Evolutionary conservation across 2,888 invertebrate species (phyloP).

Genomic region (Mechanitis mazaeus): DNA sequence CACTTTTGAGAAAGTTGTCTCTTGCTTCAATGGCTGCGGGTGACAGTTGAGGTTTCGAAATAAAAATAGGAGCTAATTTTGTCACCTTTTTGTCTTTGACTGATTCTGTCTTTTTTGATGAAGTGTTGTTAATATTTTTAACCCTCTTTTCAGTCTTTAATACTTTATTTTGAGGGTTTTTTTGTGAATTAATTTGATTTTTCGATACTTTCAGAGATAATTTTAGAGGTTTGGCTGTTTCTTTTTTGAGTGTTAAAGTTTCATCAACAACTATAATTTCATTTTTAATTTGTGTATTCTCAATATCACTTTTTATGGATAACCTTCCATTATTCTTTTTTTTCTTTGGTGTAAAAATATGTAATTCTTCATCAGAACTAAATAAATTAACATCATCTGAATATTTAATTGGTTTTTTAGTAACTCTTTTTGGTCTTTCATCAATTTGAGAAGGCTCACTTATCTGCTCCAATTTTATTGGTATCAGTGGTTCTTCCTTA

Average conservation of each 20-base stretch:
- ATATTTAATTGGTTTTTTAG: slow-evolving; percentile 62
- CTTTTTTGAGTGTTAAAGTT: background rate
- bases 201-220: slow-evolving; percentile 8
- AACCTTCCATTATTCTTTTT: slow-evolving; percentile 36
- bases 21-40: slow-evolving; percentile 78
- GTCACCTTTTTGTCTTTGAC: slow-evolving; percentile 33
- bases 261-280: slow-evolving; percentile 8
- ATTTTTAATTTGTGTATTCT: slow-evolving; percentile 9
- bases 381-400: slow-evolving; percentile 44
- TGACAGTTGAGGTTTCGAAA: slow-evolving; percentile 76
- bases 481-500: slow-evolving; percentile 15
- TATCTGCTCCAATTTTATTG: slow-evolving; percentile 13
- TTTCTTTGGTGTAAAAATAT: slow-evolving; percentile 67
- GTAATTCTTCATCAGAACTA: slow-evolving; percentile 65
- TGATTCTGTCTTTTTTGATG: slow-evolving; percentile 3
- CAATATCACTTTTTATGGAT: slow-evolving; percentile 2
- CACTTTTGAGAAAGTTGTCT: slow-evolving; percentile 82
- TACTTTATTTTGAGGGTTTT: slow-evolving; percentile 7
- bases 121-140: background rate
- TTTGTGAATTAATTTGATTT: slow-evolving; percentile 15
- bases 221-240: slow-evolving; percentile 4
- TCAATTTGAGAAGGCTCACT: slow-evolving; percentile 26
- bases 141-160: slow-evolving; percentile 6
- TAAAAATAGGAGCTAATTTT: slow-evolving; percentile 85
- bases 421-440: slow-evolving; percentile 52